Evolutionary conservation across 2,888 invertebrate species (phyloP), one percentile per base, ranked within the genome.

Genomic region (Encarsia formosa): DNA sequence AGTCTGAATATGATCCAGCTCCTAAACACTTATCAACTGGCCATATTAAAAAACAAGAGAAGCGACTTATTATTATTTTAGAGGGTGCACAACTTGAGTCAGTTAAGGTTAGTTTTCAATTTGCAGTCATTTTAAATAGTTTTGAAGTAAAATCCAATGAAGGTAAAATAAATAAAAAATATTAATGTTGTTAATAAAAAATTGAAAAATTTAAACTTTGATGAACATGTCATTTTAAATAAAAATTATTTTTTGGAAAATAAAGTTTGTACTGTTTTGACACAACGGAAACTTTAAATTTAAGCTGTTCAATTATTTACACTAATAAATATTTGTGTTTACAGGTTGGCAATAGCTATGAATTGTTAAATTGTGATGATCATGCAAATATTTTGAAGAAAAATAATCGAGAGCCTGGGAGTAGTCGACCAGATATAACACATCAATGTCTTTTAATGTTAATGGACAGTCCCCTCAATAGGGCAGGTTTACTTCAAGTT

Each of bases 381-480:
- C 97, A 98, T 74, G 81, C 82, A 20, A 78, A 83, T 60, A 86
- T 94, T 56, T 78, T 96, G 61, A 86, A 87, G 61, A 95, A 90
- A 71, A 87, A 89, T 71, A 87, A 90, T 62, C 80, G 92, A 53
- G 91, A 95, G 65, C 87, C 90, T 1, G 88, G 91, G 0, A 82
- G 88, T 2, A 94, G 92, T 67, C 80, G 99, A 24, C 99, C 99
- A 0, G 99, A 99, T 68, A 99, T 99, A 56, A 85, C 92, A 1
- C 98, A 99, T 74, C 98, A 98, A 74, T 98, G 97, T 70, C 78
- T 99, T 15, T 78, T 99, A 1, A 99, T 98, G 96, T 78, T 99
- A 41, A 86, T 98, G 78, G 98, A 99, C 73, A 96, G 96, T 56
- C 99, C 99, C 0, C 76, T 99, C 35, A 99, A 99, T 73, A 81